Base-by-base conservation (phyloP, 2,888 invertebrate genomes). In the Blastobasis lacticolella region DNA sequence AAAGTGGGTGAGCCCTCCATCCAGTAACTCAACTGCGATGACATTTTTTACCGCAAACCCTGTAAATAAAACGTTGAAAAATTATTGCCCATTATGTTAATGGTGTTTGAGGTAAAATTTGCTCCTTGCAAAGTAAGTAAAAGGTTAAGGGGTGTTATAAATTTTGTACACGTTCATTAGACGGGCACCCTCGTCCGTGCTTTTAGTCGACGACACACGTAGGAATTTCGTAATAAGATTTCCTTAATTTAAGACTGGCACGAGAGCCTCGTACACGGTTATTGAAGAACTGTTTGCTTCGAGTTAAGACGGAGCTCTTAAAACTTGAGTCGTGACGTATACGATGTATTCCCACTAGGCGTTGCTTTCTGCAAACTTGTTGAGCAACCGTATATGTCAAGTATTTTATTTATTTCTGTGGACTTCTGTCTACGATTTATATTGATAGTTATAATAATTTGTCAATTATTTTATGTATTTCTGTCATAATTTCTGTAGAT, bases 181-280 rank as follows among this genome's bases (percentile, higher is more conserved):
- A 73, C 73, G 68, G 58, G 68, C 65, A 71, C 71, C 71, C 70
- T 63, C 77, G 75, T 75, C 69, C 69, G 63, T 67, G 80, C 82
- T 82, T 78, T 82, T 79, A 83, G 74, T 64, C 67, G 66, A 66
- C 78, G 77, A 82, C 84, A 83, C 83, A 81, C 81, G 84, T 81
- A 64, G 85, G 86, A 84, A 86, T 87, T 86, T 85, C 72, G 75
- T 85, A 86, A 86, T 87, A 85, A 83, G 79, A 81, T 85, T 86
- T 82, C 72, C 84, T 79, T 82, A 86, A 86, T 83, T 83, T 83
- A 81, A 78, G 73, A 76, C 76, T 71, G 65, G 66, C 66, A 59
- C 61, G 58, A 62, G 64, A 71, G 38, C 8, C 23, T 10, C 10
- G 42, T 45, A 46, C 45, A 43, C 50, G 59, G 57, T 62, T 55